These are phyloP conservation scores for Chironomus tepperi DNA, from an alignment of 1,140 invertebrate species.

Conservation along the genomic window DNA sequence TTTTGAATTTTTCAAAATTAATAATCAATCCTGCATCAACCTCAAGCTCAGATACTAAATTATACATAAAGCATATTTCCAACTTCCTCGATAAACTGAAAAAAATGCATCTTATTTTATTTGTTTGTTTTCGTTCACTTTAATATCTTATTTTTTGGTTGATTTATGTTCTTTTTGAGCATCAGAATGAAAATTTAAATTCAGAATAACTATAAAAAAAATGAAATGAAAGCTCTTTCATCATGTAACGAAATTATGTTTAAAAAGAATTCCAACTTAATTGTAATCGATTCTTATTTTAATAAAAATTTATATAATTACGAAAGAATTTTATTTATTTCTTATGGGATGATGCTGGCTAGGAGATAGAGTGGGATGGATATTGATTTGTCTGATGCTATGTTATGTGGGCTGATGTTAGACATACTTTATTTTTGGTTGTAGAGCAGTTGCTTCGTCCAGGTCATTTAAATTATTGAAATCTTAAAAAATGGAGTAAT, in stretches of 20 bases:
- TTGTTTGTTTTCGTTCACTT: neutral
- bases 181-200: neutral
- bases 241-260: conserved; percentile 21
- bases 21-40: too few relatives aligned
- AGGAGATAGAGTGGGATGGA: too few relatives aligned
- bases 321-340: neutral
- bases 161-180: neutral
- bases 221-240: neutral
- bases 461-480: too few relatives aligned
- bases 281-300: conserved; percentile 22
- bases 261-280: conserved; percentile 21
- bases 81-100: too few relatives aligned
- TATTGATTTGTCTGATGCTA: too few relatives aligned
- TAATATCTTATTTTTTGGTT: conserved; percentile 11
- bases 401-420: too few relatives aligned
- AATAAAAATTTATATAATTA: conserved; percentile 24
- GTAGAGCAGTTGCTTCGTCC: too few relatives aligned
- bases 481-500: too few relatives aligned
- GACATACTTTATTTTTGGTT: too few relatives aligned
- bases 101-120: neutral
- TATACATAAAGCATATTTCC: too few relatives aligned
- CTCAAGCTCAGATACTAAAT: too few relatives aligned
- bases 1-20: too few relatives aligned
- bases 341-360: neutral
- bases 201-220: conserved; percentile 5